Conservation (phyloP, 2,888 invertebrate species). For the Octonoba sinensis region DNA sequence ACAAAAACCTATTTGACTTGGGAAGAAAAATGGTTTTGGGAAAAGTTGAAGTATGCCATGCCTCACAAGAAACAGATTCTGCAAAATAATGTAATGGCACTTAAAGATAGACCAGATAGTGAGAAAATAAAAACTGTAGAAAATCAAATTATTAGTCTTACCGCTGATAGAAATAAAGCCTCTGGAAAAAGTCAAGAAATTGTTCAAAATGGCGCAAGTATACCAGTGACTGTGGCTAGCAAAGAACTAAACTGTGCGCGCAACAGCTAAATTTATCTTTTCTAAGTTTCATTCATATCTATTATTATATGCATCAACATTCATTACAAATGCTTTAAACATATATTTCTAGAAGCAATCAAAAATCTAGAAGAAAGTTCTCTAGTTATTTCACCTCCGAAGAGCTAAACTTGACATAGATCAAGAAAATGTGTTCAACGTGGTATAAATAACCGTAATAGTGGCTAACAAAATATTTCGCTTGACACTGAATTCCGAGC, state of each 20-base stretch:
- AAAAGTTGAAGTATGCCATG: constrained; percentile 67
- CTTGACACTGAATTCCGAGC: too few relatives aligned
- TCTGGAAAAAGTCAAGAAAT: constrained; percentile 29
- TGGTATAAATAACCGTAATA: too few relatives aligned
- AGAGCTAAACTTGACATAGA: too few relatives aligned
- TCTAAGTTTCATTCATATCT: too few relatives aligned
- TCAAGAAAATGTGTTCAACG: too few relatives aligned
- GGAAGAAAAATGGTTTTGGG: constrained; percentile 68
- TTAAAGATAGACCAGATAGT: constrained; percentile 54
- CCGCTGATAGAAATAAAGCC: constrained; percentile 16
- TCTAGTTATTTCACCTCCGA: too few relatives aligned
- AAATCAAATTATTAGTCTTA: constrained; percentile 54
- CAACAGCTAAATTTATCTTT: too few relatives aligned
- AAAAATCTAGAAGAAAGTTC: too few relatives aligned
- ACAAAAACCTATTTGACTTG: constrained; percentile 68
- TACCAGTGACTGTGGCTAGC: neutral
- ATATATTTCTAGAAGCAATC: too few relatives aligned
- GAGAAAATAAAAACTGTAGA: constrained; percentile 54
- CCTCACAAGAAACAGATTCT: constrained; percentile 64
- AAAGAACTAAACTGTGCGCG: neutral
- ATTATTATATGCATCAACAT: too few relatives aligned
- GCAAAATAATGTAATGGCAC: constrained; percentile 37
- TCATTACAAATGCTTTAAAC: too few relatives aligned
- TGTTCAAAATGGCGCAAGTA: constrained; percentile 10
- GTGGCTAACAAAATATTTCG: too few relatives aligned